Percentiles rank a stretch among this genome's conserved stretches.
phyloP scores from a whole-genome alignment of 2,888 invertebrate genomes.

The Laspeyria flexula region DNA sequence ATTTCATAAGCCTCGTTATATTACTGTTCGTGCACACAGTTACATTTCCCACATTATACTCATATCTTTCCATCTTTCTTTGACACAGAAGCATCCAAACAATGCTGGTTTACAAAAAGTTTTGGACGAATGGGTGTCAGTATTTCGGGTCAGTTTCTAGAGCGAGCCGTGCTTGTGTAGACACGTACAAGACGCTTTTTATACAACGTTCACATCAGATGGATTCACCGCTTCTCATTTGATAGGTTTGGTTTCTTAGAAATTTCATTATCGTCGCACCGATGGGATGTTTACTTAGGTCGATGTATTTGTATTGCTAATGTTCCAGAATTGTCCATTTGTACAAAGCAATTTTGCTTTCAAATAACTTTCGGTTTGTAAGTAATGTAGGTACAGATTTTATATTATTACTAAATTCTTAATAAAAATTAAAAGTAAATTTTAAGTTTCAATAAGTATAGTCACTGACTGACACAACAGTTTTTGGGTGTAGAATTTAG shows the following conservation, averaged over 20 bases:
- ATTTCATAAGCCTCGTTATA: neutral
- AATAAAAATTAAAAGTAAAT: too few species aligned
- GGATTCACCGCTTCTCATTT: slow-evolving; percentile 13
- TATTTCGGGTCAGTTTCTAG: slow-evolving; percentile 44
- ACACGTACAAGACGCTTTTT: slow-evolving; percentile 41
- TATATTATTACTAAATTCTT: too few species aligned
- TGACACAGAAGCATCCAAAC: slow-evolving; percentile 9
- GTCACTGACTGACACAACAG: too few species aligned
- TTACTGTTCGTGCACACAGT: neutral
- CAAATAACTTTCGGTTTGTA: too few species aligned
- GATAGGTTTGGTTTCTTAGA: neutral
- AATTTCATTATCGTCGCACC: neutral
- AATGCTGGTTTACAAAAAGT: slow-evolving; percentile 46
- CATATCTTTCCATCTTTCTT: slow-evolving; percentile 14
- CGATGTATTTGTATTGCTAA: neutral
- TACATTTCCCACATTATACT: slow-evolving; percentile 1
- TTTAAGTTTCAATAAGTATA: too few species aligned
- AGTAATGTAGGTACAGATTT: too few species aligned
- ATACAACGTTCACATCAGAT: slow-evolving; percentile 17
- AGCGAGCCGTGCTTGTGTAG: slow-evolving; percentile 36
- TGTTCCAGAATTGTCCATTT: too few species aligned
- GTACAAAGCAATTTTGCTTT: too few species aligned
- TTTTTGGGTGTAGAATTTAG: too few species aligned
- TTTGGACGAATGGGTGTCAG: slow-evolving; percentile 39
- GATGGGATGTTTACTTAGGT: neutral